A percentile compares a stretch with the other conserved stretches of the same genome.
These are phyloP conservation scores for Picathartes gymnocephalus DNA, from an alignment of 2,113 vertebrate species.

Conservation along the genomic window DNA sequence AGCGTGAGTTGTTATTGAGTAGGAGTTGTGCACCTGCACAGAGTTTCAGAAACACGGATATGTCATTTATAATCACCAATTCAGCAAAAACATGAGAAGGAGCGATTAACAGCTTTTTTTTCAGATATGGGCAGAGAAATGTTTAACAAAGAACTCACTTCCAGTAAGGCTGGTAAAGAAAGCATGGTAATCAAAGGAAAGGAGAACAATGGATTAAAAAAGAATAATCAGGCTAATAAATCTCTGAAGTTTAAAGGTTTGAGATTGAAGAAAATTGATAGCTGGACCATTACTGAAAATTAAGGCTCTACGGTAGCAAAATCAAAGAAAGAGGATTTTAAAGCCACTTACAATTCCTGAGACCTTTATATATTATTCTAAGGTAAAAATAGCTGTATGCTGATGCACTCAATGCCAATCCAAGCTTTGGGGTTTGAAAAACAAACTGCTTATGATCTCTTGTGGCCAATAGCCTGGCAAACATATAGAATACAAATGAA, in stretches of 20 bases:
- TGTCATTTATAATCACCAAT: background rate
- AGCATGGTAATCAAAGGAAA: background rate
- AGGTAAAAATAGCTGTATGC: background rate
- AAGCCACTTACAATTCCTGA: background rate
- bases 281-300: background rate
- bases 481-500: background rate
- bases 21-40: background rate
- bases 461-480: background rate
- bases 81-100: background rate
- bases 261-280: background rate
- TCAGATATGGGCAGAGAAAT: background rate
- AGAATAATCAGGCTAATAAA: background rate
- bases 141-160: background rate
- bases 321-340: background rate
- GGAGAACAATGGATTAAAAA: background rate
- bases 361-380: background rate
- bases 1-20: background rate
- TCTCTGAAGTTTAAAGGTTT: background rate
- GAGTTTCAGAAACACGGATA: background rate
- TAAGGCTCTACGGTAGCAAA: background rate
- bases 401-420: background rate
- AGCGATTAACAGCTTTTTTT: background rate
- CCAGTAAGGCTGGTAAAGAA: background rate
- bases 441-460: background rate
- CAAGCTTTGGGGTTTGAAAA: background rate